These are phyloP conservation scores for Enteromius radiatus DNA, from an alignment of 2,797 vertebrate genomes.

Conservation along the genomic window DNA sequence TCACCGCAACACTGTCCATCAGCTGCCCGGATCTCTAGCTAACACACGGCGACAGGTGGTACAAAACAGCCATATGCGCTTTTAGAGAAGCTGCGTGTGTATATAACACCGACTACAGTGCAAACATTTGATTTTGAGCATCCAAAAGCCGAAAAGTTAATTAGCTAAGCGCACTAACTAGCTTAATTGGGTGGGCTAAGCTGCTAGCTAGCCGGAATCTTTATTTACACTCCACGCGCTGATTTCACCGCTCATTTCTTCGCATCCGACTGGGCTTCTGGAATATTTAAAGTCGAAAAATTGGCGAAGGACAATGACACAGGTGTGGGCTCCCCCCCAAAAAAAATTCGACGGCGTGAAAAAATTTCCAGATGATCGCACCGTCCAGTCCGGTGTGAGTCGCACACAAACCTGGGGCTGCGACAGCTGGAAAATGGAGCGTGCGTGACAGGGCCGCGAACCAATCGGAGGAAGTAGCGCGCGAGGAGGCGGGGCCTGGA, in stretches of 20 bases:
- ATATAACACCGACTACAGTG: slow-evolving; percentile 13
- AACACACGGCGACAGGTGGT: slow-evolving; percentile 36
- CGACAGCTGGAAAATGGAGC: slow-evolving; percentile 62
- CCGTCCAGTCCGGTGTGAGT: slow-evolving; percentile 70
- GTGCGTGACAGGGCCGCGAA: slow-evolving; percentile 61
- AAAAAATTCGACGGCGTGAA: slow-evolving; percentile 46
- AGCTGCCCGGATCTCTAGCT: slow-evolving; percentile 52
- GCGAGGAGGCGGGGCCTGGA: not conserved
- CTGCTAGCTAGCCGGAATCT: slow-evolving; percentile 52
- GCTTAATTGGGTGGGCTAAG: slow-evolving; percentile 53
- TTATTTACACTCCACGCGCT: slow-evolving; percentile 30
- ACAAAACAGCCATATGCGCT: slow-evolving; percentile 48
- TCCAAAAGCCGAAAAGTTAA: slow-evolving; percentile 53
- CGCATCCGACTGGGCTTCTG: not conserved
- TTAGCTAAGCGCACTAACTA: slow-evolving; percentile 56
- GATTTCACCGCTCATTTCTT: slow-evolving; percentile 36
- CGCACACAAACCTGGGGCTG: slow-evolving; percentile 60
- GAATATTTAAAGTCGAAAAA: not conserved
- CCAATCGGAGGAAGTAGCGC: slow-evolving; percentile 63
- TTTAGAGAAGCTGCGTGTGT: not conserved
- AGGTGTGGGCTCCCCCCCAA: slow-evolving; percentile 11
- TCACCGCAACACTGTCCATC: slow-evolving; percentile 71
- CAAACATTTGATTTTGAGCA: slow-evolving; percentile 44
- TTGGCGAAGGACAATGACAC: not conserved
- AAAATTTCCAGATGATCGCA: slow-evolving; percentile 68